Evolutionary conservation across 2,113 vertebrate genomes (phyloP).

Genomic region (Stegostoma tigrinum): DNA sequence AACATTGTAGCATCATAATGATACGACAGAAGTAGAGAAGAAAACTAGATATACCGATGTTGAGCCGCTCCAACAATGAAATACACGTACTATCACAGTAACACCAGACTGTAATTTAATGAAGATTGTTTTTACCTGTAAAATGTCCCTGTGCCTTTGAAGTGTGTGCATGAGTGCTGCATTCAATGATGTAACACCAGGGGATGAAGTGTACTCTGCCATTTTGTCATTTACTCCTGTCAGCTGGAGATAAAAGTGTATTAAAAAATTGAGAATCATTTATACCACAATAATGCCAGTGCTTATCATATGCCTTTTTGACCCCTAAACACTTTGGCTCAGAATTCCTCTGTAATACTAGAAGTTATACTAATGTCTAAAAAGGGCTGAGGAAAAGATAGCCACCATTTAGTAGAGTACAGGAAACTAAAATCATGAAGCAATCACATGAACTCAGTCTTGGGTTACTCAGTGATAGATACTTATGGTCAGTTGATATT

Average conservation of each 20-base stretch:
- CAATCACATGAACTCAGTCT: neutral
- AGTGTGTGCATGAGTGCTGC: slow-evolving; percentile 92
- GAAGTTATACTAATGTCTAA: neutral
- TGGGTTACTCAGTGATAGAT: neutral
- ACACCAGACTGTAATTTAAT: accelerated
- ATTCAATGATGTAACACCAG: slow-evolving; percentile 79
- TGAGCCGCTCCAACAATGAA: neutral
- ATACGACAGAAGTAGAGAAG: neutral
- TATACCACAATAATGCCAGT: neutral
- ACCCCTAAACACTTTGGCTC: neutral
- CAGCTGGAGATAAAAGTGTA: slow-evolving; percentile 58
- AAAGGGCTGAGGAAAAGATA: neutral
- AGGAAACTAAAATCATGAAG: neutral
- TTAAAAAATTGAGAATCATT: neutral
- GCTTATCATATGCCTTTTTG: neutral
- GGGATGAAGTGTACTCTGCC: slow-evolving; percentile 83
- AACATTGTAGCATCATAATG: neutral
- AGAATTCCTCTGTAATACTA: neutral
- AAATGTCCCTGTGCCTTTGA: slow-evolving; percentile 90
- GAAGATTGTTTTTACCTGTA: slow-evolving; percentile 66
- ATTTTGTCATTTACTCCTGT: slow-evolving; percentile 93
- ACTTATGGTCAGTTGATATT: neutral
- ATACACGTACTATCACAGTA: neutral
- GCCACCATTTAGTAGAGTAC: neutral
- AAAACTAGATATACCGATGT: neutral